Percentiles rank a stretch among this genome's conserved stretches.
Evolutionary conservation across 2,113 vertebrate genomes (phyloP).

Genomic region (Siniperca chuatsi): DNA sequence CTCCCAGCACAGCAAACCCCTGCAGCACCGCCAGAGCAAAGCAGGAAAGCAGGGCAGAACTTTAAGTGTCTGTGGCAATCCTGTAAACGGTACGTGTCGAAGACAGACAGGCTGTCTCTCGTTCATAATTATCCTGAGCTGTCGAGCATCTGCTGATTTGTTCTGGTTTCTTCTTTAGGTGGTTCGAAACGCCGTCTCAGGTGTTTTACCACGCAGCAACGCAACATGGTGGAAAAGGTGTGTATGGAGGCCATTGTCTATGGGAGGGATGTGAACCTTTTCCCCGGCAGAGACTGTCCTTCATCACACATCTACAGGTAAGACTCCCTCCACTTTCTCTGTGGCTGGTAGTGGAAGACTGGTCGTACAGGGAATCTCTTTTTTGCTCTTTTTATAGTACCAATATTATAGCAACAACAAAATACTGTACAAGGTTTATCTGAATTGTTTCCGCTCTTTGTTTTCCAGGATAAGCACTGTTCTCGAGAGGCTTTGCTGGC

Average conservation of each 20-base stretch:
- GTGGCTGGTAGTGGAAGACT: background rate
- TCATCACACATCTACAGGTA: conserved; percentile 98
- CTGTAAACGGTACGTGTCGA: conserved; percentile 92
- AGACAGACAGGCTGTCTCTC: rapidly evolving
- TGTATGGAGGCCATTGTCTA: conserved; percentile 93
- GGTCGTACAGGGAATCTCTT: background rate
- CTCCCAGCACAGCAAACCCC: conserved; percentile 83
- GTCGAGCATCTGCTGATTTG: background rate
- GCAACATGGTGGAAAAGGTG: conserved; percentile 94
- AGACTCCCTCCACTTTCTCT: background rate
- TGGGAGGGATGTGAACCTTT: conserved; percentile 99
- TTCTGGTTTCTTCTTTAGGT: conserved; percentile 81
- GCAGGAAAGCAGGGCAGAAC: conserved; percentile 96
- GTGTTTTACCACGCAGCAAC: conserved; percentile 99
- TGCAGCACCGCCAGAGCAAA: conserved; percentile 86
- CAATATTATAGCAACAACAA: background rate
- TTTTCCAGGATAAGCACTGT: conserved; percentile 96
- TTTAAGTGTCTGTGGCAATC: conserved; percentile 99
- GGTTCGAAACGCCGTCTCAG: conserved; percentile 98
- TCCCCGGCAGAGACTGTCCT: conserved; percentile 96
- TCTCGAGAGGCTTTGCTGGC: conserved; percentile 97
- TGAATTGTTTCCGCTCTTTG: background rate
- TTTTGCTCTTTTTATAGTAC: background rate
- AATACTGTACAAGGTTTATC: background rate
- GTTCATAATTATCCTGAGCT: background rate